Evolutionary conservation across 2,888 invertebrate genomes (phyloP), one percentile per base, ranked within the genome.

Genomic region (Ectemnius cavifrons): DNA sequence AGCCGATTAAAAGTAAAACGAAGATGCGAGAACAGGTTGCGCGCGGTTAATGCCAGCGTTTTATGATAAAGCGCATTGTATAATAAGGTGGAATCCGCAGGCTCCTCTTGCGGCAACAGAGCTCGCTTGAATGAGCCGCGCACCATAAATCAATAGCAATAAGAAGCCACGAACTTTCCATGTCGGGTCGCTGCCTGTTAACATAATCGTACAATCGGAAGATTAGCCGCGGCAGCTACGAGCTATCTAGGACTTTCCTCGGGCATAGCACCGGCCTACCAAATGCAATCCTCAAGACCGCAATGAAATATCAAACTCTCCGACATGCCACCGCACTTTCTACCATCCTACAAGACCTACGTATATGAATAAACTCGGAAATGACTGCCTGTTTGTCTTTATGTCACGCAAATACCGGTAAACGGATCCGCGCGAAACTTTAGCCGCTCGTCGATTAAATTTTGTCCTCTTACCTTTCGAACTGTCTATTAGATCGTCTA

Each of bases 101-200:
- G n/a, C 49, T 47, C 49, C 58, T 59, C 58, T 71, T 66, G 72
- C 68, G 65, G 65, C 68, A 72, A 69, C 46, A 20, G 45, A 20
- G 49, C 61, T 56, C 46, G 52, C 37, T 11, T 37, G 37, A 37
- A 37, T 37, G 37, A 11, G 37, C 37, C 37, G 37, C 37, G 37
- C 23, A 58, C 49, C n/a, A 76, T 77, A 76, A 76, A 76, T 77
- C 71, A 72, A 63, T 57, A 23, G 65, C 68, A 66, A 72, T 69
- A 72, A 65, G 63, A 71, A 68, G 65, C 76, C 61, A 37, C 18
- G 56, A 65, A 72, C 76, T 59, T 61, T 58, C 67, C 56, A 77
- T 62, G 60, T 63, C 56, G n/a, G 66, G 76, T 67, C 68, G 63
- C 66, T 23, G 57, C 67, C 72, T 58, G 68, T 77, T 77, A 77